Percentiles rank a stretch among this genome's conserved stretches.
These are phyloP conservation scores for Podocnemis expansa DNA, from an alignment of 2,113 vertebrate genomes.

Conservation along the genomic window DNA sequence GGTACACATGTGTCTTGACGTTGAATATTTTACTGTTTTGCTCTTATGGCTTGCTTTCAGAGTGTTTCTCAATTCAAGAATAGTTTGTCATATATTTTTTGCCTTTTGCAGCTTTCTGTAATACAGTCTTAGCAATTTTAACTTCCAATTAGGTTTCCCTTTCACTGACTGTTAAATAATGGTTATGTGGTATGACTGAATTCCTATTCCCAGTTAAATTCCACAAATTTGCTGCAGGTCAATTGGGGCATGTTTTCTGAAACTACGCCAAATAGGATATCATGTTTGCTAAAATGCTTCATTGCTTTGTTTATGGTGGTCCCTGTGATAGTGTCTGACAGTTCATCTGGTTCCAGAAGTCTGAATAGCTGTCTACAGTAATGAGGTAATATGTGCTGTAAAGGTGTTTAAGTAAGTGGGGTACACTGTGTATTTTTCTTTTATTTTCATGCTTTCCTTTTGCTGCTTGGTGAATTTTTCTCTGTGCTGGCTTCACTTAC, in stretches of 20 bases:
- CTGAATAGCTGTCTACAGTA: neutral
- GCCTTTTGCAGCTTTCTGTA: neutral
- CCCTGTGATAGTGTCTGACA: neutral
- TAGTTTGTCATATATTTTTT: neutral
- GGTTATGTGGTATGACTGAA: neutral
- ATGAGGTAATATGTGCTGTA: neutral
- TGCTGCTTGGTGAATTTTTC: neutral
- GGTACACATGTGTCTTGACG: neutral
- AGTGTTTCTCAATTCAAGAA: neutral
- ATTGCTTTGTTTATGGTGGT: fast-evolving
- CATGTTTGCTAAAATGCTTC: neutral
- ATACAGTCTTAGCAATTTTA: neutral
- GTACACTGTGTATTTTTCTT: neutral
- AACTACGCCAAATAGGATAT: neutral
- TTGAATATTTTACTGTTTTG: neutral
- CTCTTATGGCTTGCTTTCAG: neutral
- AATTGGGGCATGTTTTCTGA: neutral
- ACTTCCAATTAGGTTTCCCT: neutral
- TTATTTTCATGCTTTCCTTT: neutral
- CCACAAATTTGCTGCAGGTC: neutral
- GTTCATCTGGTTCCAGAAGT: neutral
- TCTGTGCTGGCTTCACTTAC: neutral
- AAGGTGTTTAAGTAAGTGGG: conserved; percentile 1
- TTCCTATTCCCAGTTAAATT: neutral
- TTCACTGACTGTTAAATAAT: neutral